These are phyloP conservation scores for Oryzias dopingdopingensis DNA, from an alignment of 2,797 vertebrate species.

Conservation along the genomic window DNA sequence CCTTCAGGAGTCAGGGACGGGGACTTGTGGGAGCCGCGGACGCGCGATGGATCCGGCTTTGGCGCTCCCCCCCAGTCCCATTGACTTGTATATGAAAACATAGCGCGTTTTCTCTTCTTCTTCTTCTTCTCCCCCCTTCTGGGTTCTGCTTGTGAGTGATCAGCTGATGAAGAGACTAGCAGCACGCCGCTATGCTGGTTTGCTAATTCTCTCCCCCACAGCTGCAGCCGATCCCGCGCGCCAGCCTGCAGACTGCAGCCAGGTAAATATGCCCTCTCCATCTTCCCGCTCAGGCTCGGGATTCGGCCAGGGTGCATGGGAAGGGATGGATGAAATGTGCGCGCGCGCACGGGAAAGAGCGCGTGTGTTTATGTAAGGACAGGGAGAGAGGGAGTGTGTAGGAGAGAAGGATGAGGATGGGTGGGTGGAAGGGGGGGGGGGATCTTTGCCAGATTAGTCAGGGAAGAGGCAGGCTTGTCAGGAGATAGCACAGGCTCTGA, in stretches of 20 bases:
- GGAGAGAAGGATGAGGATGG: background rate
- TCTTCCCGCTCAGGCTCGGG: conserved; percentile 68
- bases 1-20: conserved; percentile 90
- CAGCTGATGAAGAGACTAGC: conserved; percentile 99
- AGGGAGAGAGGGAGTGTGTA: conserved; percentile 43
- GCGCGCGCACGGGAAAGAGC: conserved; percentile 11
- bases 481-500: conserved; percentile 81
- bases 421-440: conserved; percentile 71
- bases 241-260: conserved; percentile 94
- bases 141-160: conserved; percentile 97
- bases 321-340: conserved; percentile 60
- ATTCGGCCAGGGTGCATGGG: conserved; percentile 87
- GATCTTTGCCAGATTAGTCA: conserved; percentile 75
- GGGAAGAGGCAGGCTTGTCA: conserved; percentile 72
- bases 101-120: conserved; percentile 73
- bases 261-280: conserved; percentile 89
- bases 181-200: conserved; percentile 99
- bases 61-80: conserved; percentile 71
- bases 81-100: conserved; percentile 99
- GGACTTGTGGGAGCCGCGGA: conserved; percentile 89
- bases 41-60: conserved; percentile 88
- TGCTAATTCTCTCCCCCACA: conserved; percentile 99
- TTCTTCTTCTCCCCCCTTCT: conserved; percentile 81
- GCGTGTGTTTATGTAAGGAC: conserved; percentile 20
- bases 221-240: conserved; percentile 88